Percentiles rank a stretch among this genome's conserved stretches.
Conservation (phyloP, 2,113 vertebrate species). For the Tachysurus fulvidraco region DNA sequence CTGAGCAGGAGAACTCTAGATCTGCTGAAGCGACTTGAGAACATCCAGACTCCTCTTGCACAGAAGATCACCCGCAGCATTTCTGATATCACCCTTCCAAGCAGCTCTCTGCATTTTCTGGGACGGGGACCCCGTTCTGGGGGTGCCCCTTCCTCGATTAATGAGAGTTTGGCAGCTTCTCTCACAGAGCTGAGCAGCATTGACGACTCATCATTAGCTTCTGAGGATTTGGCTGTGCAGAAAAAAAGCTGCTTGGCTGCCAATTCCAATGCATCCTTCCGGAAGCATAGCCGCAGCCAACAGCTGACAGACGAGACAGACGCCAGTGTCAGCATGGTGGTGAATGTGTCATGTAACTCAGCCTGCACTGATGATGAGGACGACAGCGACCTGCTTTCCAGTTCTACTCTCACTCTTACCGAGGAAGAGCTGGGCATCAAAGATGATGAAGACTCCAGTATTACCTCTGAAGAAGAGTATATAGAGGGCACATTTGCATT, state of each 20-base stretch:
- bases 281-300: slow-evolving; percentile 74
- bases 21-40: slow-evolving; percentile 90
- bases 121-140: slow-evolving; percentile 51
- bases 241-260: slow-evolving; percentile 74
- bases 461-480: slow-evolving; percentile 87
- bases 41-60: slow-evolving; percentile 86
- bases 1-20: slow-evolving; percentile 93
- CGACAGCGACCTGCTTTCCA: slow-evolving; percentile 94
- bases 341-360: slow-evolving; percentile 94
- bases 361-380: slow-evolving; percentile 95
- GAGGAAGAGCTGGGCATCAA: slow-evolving; percentile 92
- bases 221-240: slow-evolving; percentile 84
- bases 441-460: slow-evolving; percentile 85
- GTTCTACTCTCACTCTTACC: slow-evolving; percentile 94
- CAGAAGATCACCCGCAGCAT: slow-evolving; percentile 91
- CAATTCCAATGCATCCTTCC: slow-evolving; percentile 79
- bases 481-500: slow-evolving; percentile 84
- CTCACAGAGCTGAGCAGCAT: slow-evolving; percentile 90
- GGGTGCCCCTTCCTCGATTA: slow-evolving; percentile 76
- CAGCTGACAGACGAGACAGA: slow-evolving; percentile 81
- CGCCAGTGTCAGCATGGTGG: slow-evolving; percentile 94
- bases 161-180: slow-evolving; percentile 86
- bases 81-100: slow-evolving; percentile 89
- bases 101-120: slow-evolving; percentile 77
- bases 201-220: slow-evolving; percentile 88